These are phyloP conservation scores for Scaptomyza hsui DNA, from an alignment of 1,140 invertebrate species.

Conservation along the genomic window DNA sequence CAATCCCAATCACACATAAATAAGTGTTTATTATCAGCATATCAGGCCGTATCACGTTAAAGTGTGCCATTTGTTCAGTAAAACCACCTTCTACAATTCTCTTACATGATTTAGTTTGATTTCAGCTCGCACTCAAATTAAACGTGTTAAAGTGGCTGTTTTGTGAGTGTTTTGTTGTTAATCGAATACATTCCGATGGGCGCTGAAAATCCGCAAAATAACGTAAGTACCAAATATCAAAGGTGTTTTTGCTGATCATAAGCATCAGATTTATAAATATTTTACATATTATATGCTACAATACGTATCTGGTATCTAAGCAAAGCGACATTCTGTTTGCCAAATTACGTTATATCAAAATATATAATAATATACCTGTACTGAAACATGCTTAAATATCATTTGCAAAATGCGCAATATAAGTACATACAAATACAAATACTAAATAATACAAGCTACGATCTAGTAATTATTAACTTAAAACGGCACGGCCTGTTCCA, in stretches of 20 bases:
- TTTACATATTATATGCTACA: slow-evolving; percentile 52
- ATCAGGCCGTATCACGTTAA: slow-evolving; percentile 13
- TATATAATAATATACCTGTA: slow-evolving; percentile 55
- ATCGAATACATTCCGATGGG: slow-evolving; percentile 35
- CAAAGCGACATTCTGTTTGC: slow-evolving; percentile 44
- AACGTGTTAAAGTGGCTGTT: background rate
- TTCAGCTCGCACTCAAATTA: slow-evolving; percentile 15
- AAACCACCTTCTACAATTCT: slow-evolving; percentile 4
- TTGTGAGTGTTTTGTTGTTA: slow-evolving; percentile 7
- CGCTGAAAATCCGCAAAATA: slow-evolving; percentile 10
- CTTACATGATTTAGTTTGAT: slow-evolving; percentile 27
- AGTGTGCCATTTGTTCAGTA: background rate
- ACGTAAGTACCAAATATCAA: slow-evolving; percentile 47
- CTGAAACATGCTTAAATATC: slow-evolving; percentile 46
- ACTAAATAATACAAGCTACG: slow-evolving; percentile 8
- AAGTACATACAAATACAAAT: slow-evolving; percentile 36
- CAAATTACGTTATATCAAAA: slow-evolving; percentile 58
- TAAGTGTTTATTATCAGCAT: slow-evolving; percentile 35
- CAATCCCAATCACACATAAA: slow-evolving; percentile 9
- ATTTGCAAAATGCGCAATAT: slow-evolving; percentile 52
- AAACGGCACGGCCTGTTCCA: slow-evolving; percentile 75
- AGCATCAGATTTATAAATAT: slow-evolving; percentile 58
- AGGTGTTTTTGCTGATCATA: slow-evolving; percentile 1
- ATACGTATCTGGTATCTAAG: slow-evolving; percentile 60
- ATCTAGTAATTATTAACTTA: slow-evolving; percentile 18